Percentiles rank a stretch among this genome's conserved stretches.
Conservation (phyloP, 2,888 invertebrate species). For the Hoplodrina ambigua region DNA sequence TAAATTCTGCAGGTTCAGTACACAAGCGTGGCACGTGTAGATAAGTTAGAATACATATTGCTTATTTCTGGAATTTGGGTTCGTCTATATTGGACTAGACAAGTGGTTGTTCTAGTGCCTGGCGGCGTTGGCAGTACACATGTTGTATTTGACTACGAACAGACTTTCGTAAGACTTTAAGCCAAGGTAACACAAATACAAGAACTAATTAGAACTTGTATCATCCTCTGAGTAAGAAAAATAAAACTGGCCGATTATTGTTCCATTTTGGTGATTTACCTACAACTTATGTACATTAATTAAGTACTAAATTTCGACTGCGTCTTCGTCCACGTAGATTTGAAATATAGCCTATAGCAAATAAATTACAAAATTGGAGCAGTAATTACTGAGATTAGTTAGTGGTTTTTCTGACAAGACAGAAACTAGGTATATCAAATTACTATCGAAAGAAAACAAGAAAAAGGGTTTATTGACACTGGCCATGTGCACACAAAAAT, state of each 20-base stretch:
- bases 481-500: no score
- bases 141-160: slow-evolving; percentile 34
- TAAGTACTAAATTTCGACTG: no score
- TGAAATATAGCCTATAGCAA: no score
- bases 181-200: slow-evolving; percentile 4
- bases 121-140: background rate
- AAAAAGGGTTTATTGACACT: no score
- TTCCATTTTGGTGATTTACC: background rate
- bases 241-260: background rate
- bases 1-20: background rate
- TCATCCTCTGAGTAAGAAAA: background rate
- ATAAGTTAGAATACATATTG: slow-evolving; percentile 49
- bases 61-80: slow-evolving; percentile 29
- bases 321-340: no score
- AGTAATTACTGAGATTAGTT: no score
- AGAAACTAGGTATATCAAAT: background rate
- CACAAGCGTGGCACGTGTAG: slow-evolving; percentile 11
- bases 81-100: slow-evolving; percentile 15
- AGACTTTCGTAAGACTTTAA: slow-evolving; percentile 12
- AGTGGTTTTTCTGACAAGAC: no score
- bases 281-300: no score
- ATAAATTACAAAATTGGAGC: no score
- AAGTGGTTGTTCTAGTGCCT: background rate
- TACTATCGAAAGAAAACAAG: background rate
- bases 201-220: background rate